Percentiles rank a stretch among this genome's conserved stretches.
phyloP scores from a whole-genome alignment of 2,888 invertebrate species.

The Cryptus viduatorius region DNA sequence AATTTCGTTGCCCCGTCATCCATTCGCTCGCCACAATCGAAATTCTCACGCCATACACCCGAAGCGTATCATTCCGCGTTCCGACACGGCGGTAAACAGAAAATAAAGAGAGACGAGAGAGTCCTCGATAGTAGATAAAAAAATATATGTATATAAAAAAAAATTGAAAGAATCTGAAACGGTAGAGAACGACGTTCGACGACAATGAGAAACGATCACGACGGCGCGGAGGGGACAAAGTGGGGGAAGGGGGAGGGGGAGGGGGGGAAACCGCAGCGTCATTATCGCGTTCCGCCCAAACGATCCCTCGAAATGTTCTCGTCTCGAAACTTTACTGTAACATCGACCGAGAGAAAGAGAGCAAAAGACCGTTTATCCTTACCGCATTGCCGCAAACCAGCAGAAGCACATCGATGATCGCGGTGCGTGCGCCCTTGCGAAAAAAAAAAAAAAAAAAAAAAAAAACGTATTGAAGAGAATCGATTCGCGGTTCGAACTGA shows the following conservation, averaged over 20 bases:
- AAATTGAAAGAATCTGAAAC: conserved; percentile 18
- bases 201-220: conserved; percentile 54
- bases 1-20: conserved; percentile 43
- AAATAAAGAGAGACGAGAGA: conserved; percentile 47
- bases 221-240: conserved; percentile 12
- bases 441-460: conserved; percentile 5
- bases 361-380: conserved; percentile 43
- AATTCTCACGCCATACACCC: conserved; percentile 58
- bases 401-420: neutral
- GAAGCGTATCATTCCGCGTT: conserved; percentile 56
- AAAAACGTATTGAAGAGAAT: neutral
- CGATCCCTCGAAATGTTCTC: conserved; percentile 66
- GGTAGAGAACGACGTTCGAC: conserved; percentile 45
- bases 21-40: conserved; percentile 24
- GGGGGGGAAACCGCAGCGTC: conserved; percentile 59
- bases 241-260: too few species aligned
- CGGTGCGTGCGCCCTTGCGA: neutral
- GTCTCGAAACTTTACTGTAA: conserved; percentile 23
- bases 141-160: conserved; percentile 1
- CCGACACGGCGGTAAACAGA: conserved; percentile 56
- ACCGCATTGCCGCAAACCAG: conserved; percentile 9
- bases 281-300: conserved; percentile 72
- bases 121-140: conserved; percentile 41
- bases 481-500: conserved; percentile 25
- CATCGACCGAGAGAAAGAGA: neutral